These are phyloP conservation scores for Heterochromis multidens DNA, from an alignment of 2,113 vertebrate species.

Conservation along the genomic window DNA sequence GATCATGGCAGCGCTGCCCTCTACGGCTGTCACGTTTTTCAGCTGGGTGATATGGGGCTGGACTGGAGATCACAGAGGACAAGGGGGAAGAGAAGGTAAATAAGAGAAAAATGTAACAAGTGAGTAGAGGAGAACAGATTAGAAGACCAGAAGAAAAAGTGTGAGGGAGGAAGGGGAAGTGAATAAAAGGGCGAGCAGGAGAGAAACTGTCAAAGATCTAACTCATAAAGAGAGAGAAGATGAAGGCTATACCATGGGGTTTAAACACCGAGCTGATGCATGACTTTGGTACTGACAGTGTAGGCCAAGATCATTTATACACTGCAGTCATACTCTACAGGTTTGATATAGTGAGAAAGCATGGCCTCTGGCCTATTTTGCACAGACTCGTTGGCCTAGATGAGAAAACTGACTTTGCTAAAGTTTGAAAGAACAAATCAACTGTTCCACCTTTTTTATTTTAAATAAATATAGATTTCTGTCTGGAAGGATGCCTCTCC, in stretches of 20 bases:
- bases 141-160: neutral
- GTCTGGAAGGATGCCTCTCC: constrained; percentile 11
- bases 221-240: constrained; percentile 15
- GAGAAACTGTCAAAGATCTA: constrained; percentile 10
- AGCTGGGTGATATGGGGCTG: constrained; percentile 96
- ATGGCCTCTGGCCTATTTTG: constrained; percentile 15
- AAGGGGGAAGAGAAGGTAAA: neutral
- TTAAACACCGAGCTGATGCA: constrained; percentile 44
- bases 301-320: constrained; percentile 39
- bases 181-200: neutral
- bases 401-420: constrained; percentile 8
- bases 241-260: constrained; percentile 30
- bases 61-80: constrained; percentile 74
- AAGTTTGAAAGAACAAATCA: constrained; percentile 33
- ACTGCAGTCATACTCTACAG: neutral
- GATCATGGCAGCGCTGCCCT: constrained; percentile 89
- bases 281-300: constrained; percentile 47
- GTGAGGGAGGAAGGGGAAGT: neutral
- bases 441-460: neutral
- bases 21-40: constrained; percentile 90
- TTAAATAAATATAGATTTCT: constrained; percentile 44
- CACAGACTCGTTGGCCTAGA: neutral
- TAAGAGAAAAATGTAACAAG: neutral
- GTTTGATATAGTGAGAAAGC: neutral
- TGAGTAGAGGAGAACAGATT: neutral